Conservation (phyloP, 1,140 invertebrate species). For the Leptestheria dahalacensis region DNA sequence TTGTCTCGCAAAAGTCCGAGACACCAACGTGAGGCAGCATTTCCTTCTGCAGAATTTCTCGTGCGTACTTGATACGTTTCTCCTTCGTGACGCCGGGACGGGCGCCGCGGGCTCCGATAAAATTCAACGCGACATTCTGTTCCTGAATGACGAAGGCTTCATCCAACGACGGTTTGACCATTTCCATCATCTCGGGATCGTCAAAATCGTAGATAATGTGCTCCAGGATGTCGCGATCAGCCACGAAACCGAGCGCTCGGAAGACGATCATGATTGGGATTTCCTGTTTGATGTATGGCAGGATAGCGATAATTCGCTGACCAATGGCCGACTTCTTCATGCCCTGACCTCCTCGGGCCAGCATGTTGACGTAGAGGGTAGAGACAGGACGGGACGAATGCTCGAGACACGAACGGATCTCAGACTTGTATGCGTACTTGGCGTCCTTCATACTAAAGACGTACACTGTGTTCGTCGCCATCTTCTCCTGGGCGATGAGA, state of each 20-base stretch:
- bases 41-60: conserved; percentile 98
- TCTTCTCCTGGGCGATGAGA: conserved; percentile 96
- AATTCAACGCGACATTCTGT: conserved; percentile 95
- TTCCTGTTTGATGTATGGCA: conserved; percentile 98
- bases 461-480: conserved; percentile 99
- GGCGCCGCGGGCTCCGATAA: conserved; percentile 91
- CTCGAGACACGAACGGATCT: conserved; percentile 90
- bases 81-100: conserved; percentile 95
- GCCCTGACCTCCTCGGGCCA: conserved; percentile 77
- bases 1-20: conserved; percentile 97
- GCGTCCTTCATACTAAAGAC: conserved; percentile 97
- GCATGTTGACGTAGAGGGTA: conserved; percentile 98
- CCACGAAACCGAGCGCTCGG: conserved; percentile 89
- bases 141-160: conserved; percentile 99
- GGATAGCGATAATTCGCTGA: conserved; percentile 89
- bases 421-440: conserved; percentile 95
- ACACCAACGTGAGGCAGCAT: conserved; percentile 98
- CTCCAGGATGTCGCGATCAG: conserved; percentile 94
- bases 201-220: conserved; percentile 99
- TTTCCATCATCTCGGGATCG: conserved; percentile 99
- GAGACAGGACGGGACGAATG: conserved; percentile 85
- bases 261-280: conserved; percentile 99
- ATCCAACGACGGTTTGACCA: conserved; percentile 96
- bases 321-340: conserved; percentile 82
- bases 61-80: conserved; percentile 95